Conservation (phyloP, 2,113 vertebrate genomes). For the Epinephelus cyanopodus region DNA sequence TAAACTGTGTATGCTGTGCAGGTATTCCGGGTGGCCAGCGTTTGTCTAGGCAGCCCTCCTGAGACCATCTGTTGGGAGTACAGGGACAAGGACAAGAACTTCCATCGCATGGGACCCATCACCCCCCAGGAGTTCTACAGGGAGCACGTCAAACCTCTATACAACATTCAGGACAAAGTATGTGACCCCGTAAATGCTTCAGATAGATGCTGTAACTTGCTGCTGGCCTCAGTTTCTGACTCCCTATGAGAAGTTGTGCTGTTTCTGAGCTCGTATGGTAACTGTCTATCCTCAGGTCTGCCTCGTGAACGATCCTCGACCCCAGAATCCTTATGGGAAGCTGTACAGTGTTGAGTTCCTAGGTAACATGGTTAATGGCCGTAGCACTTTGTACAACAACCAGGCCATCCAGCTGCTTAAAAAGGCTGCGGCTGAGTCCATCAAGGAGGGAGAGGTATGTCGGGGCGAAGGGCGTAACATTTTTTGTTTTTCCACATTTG, state of each 20-base stretch:
- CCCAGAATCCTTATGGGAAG: constrained; percentile 91
- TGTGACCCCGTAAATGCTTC: background rate
- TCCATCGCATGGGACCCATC: constrained; percentile 92
- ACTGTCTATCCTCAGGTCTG: constrained; percentile 86
- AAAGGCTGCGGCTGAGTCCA: constrained; percentile 91
- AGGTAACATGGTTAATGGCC: constrained; percentile 93
- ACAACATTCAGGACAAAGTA: constrained; percentile 97
- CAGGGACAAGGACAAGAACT: constrained; percentile 97
- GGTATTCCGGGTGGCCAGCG: constrained; percentile 94
- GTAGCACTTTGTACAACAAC: constrained; percentile 94
- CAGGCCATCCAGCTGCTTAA: constrained; percentile 94
- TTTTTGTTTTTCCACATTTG: background rate
- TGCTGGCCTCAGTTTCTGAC: constrained; percentile 85
- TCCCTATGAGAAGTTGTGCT: constrained; percentile 83
- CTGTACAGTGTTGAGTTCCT: constrained; percentile 96
- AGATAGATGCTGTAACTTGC: too few relatives aligned
- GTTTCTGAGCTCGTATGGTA: constrained; percentile 65
- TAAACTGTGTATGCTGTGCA: constrained; percentile 64
- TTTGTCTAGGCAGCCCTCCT: constrained; percentile 95
- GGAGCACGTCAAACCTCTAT: constrained; percentile 94
- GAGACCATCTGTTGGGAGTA: constrained; percentile 97
- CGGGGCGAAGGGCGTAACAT: too few relatives aligned
- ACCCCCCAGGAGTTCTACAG: constrained; percentile 94
- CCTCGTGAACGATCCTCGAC: constrained; percentile 96
- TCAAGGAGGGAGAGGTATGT: constrained; percentile 95